phyloP scores from a whole-genome alignment of 2,797 vertebrate genomes.

The Clarias platycephalus region DNA sequence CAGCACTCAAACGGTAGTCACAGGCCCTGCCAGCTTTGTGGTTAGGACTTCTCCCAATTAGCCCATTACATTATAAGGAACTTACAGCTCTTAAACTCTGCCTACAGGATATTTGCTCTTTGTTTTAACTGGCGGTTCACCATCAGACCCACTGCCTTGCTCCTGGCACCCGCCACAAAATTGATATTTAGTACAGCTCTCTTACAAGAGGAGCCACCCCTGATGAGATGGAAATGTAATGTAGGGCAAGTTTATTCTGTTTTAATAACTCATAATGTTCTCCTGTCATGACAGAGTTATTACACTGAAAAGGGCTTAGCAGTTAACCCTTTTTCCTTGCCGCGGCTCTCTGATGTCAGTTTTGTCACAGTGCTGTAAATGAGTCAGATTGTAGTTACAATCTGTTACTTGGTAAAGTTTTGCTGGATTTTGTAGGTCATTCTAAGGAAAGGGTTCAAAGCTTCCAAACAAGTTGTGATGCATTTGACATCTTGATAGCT shows the following conservation, averaged over 20 bases:
- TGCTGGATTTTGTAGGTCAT: not conserved
- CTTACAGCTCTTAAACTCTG: conserved; percentile 27
- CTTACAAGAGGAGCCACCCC: conserved; percentile 26
- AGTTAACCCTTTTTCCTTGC: not conserved
- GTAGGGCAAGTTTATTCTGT: conserved; percentile 33
- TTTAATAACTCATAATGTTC: conserved; percentile 26
- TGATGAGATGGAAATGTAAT: conserved; percentile 22
- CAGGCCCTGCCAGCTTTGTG: conserved; percentile 20
- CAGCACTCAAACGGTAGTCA: not conserved
- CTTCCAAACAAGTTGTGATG: not conserved
- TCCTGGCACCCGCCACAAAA: conserved; percentile 10
- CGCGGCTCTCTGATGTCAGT: not conserved
- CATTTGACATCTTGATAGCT: not conserved
- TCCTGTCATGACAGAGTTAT: conserved; percentile 31
- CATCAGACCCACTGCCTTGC: conserved; percentile 30
- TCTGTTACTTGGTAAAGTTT: not conserved
- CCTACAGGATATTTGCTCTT: conserved; percentile 8
- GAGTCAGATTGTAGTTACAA: too few species aligned
- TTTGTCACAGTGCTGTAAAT: not conserved
- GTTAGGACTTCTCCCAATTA: conserved; percentile 19
- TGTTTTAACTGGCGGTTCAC: conserved; percentile 43
- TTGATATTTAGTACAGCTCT: conserved; percentile 12
- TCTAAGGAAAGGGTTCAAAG: not conserved
- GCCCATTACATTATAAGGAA: conserved; percentile 31
- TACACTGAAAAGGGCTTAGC: not conserved